Evolutionary conservation across 2,797 vertebrate genomes (phyloP), one percentile per base, ranked within the genome.

Genomic region (Microtus obscurus): DNA sequence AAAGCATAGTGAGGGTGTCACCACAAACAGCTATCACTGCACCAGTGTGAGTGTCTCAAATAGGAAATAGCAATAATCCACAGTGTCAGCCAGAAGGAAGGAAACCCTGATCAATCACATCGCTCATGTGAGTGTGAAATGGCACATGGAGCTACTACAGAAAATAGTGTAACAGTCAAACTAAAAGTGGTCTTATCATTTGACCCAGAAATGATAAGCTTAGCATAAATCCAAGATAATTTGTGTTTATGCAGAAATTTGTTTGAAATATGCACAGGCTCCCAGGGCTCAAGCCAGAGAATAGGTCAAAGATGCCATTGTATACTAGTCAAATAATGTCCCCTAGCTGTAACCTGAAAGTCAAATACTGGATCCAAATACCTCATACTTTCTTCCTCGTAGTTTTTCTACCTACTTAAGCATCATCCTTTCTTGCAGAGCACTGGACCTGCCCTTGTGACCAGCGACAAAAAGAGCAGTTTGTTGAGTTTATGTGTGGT

Each of bases 111-210:
- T 81, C 67, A 91, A 5, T 34, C 13, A 29, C 23, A 56, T 67
- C 61, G 37, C 56, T 31, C 12, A 14, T 61, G 11, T 74, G 21
- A 65, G 40, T 76, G 31, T 51, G 76, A 81, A 91, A 83, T 45
- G 2, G 12, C 27, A 40, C 5, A 27, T 27, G 31, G 71, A 19
- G 3, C n/a, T 40, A 13, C 71, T 87, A 16, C 19, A 19, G 80
- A 77, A 94, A 92, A 71, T 25, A 92, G 34, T 79, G 61, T 40
- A 7, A 3, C 48, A 19, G 19, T 90, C 23, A 78, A 92, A 91
- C 27, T 67, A 67, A 96, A 87, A 90, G 14, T 51, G 31, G 78
- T 71, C 63, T 93, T 91, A 45, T 19, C n/a, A 59, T 59, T 53
- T 74, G 37, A 71, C 25, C 79, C 31, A 82, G 34, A 34, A 74